Conservation (phyloP, 2,113 vertebrate genomes). For the Gymnobelideus leadbeateri region DNA sequence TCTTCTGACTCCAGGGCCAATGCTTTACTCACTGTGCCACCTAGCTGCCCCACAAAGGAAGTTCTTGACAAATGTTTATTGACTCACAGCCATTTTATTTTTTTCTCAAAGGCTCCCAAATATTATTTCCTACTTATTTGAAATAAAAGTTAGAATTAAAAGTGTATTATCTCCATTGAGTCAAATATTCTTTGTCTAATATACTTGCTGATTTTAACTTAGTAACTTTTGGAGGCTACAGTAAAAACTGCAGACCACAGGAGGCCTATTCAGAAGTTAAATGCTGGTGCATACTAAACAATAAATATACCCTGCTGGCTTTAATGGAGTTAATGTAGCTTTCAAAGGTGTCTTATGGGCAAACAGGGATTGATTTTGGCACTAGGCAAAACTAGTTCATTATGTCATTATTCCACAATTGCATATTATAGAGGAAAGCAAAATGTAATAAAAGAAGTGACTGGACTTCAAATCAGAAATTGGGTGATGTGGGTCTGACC, state of each 20-base stretch:
- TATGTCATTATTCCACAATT: not conserved
- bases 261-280: not conserved
- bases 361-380: not conserved
- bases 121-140: not conserved
- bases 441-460: not conserved
- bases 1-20: too few relatives aligned
- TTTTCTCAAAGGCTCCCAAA: not conserved
- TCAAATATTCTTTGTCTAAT: not conserved
- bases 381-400: not conserved
- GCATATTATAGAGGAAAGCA: not conserved
- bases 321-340: not conserved
- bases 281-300: not conserved
- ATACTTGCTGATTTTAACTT: not conserved
- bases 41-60: too few relatives aligned
- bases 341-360: not conserved
- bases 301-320: not conserved
- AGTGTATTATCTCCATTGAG: not conserved
- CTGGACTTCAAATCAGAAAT: not conserved
- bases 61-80: not conserved
- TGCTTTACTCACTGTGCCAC: too few relatives aligned
- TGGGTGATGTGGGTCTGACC: not conserved
- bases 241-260: not conserved
- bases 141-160: not conserved
- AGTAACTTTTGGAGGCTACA: not conserved
- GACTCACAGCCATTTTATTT: not conserved